Evolutionary conservation across 2,888 invertebrate species (phyloP).

Genomic region (Stenichneumon culpator): DNA sequence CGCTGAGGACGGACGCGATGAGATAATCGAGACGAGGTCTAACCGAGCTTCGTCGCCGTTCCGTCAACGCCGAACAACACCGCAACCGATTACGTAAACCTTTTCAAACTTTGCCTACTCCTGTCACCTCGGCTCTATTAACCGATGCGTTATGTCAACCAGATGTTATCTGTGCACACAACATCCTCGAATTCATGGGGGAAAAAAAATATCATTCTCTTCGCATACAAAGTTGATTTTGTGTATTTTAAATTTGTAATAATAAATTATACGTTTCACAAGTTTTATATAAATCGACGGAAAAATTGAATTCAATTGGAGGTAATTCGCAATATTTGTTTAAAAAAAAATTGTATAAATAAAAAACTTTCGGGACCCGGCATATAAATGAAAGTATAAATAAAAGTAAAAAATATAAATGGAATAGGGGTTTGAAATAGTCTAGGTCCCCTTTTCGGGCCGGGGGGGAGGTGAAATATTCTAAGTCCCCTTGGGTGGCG

Average conservation of each 20-base stretch:
- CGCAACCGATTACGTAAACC: constrained; percentile 54
- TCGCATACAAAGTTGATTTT: neutral
- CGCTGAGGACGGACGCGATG: constrained; percentile 39
- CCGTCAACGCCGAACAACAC: constrained; percentile 16
- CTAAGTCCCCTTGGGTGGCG: too few species aligned
- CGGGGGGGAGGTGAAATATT: too few species aligned
- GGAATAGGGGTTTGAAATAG: too few species aligned
- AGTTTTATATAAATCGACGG: neutral
- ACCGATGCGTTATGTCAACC: constrained; percentile 4
- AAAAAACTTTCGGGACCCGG: too few species aligned
- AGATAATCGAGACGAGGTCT: constrained; percentile 51
- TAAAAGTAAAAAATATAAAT: too few species aligned
- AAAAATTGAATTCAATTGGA: neutral
- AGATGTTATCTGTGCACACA: constrained; percentile 1
- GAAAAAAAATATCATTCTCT: neutral
- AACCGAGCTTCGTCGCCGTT: constrained; percentile 33
- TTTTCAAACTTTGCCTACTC: constrained; percentile 48
- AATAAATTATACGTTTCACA: neutral
- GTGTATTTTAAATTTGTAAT: neutral
- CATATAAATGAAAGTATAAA: too few species aligned
- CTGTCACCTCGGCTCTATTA: constrained; percentile 22
- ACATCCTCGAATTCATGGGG: constrained; percentile 3
- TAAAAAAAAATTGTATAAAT: too few species aligned
- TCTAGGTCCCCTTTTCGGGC: too few species aligned
- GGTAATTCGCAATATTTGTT: neutral